Conservation (phyloP, 2,888 invertebrate species). For the Campoplex capitator region DNA sequence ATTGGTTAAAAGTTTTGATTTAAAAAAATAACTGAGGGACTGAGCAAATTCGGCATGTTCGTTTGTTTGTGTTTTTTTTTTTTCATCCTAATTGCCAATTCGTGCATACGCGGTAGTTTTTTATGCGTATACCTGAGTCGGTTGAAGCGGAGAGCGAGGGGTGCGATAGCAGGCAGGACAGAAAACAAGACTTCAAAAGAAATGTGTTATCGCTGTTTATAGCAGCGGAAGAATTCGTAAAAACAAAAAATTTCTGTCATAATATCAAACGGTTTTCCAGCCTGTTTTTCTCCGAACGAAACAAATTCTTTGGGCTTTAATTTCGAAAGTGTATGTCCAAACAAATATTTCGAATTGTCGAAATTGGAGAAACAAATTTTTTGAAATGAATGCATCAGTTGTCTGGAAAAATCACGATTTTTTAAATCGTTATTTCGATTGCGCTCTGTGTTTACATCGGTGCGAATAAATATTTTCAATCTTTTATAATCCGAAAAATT, state of each 20-base stretch:
- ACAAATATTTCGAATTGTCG: too few relatives aligned
- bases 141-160: neutral
- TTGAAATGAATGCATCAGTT: too few relatives aligned
- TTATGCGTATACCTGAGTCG: neutral
- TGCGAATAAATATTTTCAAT: too few relatives aligned
- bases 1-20: neutral
- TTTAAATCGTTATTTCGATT: too few relatives aligned
- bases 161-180: neutral
- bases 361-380: too few relatives aligned
- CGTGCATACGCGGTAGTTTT: neutral
- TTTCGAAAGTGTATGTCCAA: too few relatives aligned
- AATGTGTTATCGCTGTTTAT: neutral
- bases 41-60: neutral
- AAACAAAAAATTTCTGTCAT: neutral
- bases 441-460: too few relatives aligned
- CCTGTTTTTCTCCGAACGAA: neutral
- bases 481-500: too few relatives aligned
- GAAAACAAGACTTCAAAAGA: neutral
- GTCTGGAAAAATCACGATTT: too few relatives aligned
- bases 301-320: neutral
- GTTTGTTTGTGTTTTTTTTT: neutral
- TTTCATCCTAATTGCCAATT: conserved; percentile 1
- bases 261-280: neutral
- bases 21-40: neutral
- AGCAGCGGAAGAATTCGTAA: neutral